Conservation (phyloP, 2,888 invertebrate species). For the Apodemia hepburni region DNA sequence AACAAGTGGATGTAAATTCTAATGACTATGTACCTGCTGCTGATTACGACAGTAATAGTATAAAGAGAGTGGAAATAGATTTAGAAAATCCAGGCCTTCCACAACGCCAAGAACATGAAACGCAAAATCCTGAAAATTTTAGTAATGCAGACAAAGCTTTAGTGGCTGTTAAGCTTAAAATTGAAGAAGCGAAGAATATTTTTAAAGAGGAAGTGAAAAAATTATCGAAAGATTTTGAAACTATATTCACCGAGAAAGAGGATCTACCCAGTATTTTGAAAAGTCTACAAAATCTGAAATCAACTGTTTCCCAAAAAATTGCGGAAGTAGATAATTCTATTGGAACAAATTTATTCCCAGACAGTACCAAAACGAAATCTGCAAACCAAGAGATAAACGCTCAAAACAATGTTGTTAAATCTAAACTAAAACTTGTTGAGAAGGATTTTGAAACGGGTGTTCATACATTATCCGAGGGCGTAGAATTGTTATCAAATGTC, state of each 20-base stretch:
- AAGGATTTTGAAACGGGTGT: conserved; percentile 52
- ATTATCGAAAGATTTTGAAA: conserved; percentile 49
- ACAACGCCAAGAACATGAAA: conserved; percentile 66
- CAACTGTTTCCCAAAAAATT: conserved; percentile 49
- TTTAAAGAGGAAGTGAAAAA: conserved; percentile 44
- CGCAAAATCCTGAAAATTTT: conserved; percentile 56
- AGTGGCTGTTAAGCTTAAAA: conserved; percentile 45
- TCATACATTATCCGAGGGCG: conserved; percentile 48
- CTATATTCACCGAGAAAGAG: conserved; percentile 45
- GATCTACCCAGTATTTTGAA: conserved; percentile 46
- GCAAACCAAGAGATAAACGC: conserved; percentile 32
- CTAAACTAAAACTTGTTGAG: conserved; percentile 41
- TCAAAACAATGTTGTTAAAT: conserved; percentile 36
- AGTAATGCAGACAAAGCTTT: conserved; percentile 43
- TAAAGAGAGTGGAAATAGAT: conserved; percentile 52
- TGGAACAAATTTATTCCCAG: conserved; percentile 41
- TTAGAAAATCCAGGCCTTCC: conserved; percentile 60
- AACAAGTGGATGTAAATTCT: conserved; percentile 40
- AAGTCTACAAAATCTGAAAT: conserved; percentile 48
- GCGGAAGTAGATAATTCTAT: conserved; percentile 51
- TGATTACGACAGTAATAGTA: conserved; percentile 35
- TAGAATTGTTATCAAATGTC: conserved; percentile 44
- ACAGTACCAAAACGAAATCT: conserved; percentile 27
- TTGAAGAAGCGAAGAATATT: conserved; percentile 45
- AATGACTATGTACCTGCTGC: conserved; percentile 38